phyloP scores from a whole-genome alignment of 2,797 vertebrate species.

The Acanthiza pusilla region DNA sequence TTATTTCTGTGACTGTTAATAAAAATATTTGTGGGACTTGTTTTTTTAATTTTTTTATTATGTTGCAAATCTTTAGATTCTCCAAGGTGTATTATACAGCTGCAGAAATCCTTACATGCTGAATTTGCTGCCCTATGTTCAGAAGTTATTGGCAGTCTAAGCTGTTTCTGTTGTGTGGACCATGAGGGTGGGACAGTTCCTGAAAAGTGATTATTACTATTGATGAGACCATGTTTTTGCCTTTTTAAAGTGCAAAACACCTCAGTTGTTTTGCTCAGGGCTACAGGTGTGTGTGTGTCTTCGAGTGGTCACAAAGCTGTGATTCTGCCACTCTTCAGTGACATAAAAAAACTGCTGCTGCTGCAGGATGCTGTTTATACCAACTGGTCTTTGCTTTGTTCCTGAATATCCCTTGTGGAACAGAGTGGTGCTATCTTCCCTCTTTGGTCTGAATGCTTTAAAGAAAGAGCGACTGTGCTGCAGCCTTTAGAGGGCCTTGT shows the following conservation, averaged over 20 bases:
- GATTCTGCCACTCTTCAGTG: background rate
- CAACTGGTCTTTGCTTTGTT: background rate
- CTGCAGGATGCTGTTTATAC: background rate
- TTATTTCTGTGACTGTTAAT: background rate
- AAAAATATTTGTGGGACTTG: background rate
- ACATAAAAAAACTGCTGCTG: background rate
- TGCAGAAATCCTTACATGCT: background rate
- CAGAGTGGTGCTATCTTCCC: background rate
- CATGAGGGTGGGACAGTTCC: background rate
- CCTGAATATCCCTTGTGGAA: background rate
- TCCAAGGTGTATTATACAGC: background rate
- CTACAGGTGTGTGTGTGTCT: background rate
- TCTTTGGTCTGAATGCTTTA: background rate
- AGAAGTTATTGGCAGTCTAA: background rate
- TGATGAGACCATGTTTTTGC: background rate
- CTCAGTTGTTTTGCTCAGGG: background rate
- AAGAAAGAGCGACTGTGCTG: background rate
- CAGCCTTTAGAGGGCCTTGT: background rate
- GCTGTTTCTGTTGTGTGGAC: background rate
- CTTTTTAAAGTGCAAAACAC: background rate
- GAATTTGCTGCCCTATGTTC: background rate
- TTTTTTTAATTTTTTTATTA: background rate
- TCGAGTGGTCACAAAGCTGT: background rate
- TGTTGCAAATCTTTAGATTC: background rate
- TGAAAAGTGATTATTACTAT: background rate